phyloP scores from a whole-genome alignment of 2,888 invertebrate genomes.

The Torymus aiolomorphi region DNA sequence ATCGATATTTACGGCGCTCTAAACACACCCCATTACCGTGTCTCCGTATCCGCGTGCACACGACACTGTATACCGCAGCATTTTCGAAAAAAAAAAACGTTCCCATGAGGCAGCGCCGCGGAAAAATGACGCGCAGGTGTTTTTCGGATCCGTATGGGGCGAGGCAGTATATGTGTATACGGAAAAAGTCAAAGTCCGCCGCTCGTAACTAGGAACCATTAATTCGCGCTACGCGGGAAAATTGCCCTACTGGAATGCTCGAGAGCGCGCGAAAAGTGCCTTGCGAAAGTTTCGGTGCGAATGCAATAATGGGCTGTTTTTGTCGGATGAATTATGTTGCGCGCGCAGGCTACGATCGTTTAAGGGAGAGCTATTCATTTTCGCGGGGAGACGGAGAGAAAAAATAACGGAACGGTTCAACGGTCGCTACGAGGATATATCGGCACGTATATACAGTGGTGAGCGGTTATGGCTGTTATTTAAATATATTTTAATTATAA shows the following conservation, averaged over 20 bases:
- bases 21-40: too few relatives aligned
- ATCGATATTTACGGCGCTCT: not conserved
- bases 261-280: not conserved
- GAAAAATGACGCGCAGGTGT: too few relatives aligned
- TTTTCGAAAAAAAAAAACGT: too few relatives aligned
- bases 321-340: too few relatives aligned
- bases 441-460: not conserved
- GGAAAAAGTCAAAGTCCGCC: not conserved
- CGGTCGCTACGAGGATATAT: not conserved
- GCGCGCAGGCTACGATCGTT: too few relatives aligned
- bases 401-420: too few relatives aligned
- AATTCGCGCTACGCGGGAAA: constrained; percentile 27
- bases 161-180: too few relatives aligned
- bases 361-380: too few relatives aligned
- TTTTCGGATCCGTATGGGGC: too few relatives aligned
- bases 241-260: constrained; percentile 35
- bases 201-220: constrained; percentile 35
- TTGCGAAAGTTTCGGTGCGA: constrained; percentile 39
- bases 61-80: not conserved
- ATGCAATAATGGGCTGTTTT: not conserved
- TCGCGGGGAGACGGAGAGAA: too few relatives aligned
- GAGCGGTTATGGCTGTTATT: not conserved
- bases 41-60: constrained; percentile 4
- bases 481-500: not conserved
- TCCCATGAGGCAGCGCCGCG: too few relatives aligned